Conservation (phyloP, 2,113 vertebrate species). For the Pterocles orientalis region DNA sequence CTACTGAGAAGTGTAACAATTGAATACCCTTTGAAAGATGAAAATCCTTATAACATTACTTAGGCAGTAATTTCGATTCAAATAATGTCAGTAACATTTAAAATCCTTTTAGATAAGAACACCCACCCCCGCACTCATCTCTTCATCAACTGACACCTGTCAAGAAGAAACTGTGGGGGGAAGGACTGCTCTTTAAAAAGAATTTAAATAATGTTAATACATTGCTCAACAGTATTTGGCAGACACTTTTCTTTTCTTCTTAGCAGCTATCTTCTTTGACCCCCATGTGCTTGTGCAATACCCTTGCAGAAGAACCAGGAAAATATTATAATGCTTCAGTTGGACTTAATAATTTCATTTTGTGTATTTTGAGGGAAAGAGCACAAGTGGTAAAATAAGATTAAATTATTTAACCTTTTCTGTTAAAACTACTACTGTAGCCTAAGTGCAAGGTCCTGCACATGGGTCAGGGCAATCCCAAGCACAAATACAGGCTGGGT, state of each 20-base stretch:
- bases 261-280: not conserved
- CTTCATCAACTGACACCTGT: constrained; percentile 52
- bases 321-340: not conserved
- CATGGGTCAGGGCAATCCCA: no score
- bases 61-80: constrained; percentile 59
- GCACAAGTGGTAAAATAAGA: not conserved
- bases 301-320: not conserved
- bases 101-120: constrained; percentile 65
- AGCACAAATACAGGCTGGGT: no score
- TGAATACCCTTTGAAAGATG: constrained; percentile 42
- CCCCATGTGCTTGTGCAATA: not conserved
- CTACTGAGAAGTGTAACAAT: not conserved
- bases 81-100: constrained; percentile 65
- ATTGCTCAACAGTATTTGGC: constrained; percentile 36
- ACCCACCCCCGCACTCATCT: constrained; percentile 50
- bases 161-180: constrained; percentile 33
- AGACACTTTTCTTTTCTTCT: constrained; percentile 27
- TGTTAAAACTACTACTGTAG: not conserved
- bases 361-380: not conserved
- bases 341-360: not conserved
- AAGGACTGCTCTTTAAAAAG: constrained; percentile 30
- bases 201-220: constrained; percentile 45
- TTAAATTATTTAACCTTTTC: not conserved
- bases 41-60: constrained; percentile 18
- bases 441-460: no score